Conservation (phyloP, 1,140 invertebrate genomes). For the Apis florea region DNA sequence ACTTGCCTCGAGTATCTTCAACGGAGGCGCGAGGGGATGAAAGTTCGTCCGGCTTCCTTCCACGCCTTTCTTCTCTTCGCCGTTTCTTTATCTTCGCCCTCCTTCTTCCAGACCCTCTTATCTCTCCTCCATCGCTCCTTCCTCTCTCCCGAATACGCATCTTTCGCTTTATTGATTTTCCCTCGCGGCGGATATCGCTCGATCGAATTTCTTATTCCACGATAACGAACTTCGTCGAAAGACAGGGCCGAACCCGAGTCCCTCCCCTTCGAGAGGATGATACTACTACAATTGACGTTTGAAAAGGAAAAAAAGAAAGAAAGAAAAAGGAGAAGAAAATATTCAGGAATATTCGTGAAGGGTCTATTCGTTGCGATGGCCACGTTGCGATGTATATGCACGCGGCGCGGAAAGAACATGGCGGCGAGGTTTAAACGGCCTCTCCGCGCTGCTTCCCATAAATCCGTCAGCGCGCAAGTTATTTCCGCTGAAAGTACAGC, state of each 20-base stretch:
- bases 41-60: conserved; percentile 62
- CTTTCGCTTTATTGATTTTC: conserved; percentile 40
- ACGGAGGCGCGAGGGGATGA: conserved; percentile 47
- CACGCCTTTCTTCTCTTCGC: conserved; percentile 28
- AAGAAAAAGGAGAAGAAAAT: too few relatives aligned
- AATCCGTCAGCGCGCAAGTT: conserved; percentile 41
- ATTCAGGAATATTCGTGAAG: neutral
- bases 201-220: too few relatives aligned
- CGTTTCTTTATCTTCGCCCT: conserved; percentile 58
- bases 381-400: neutral
- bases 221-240: too few relatives aligned
- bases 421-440: conserved; percentile 12
- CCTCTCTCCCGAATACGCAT: neutral
- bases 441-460: conserved; percentile 2
- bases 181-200: neutral
- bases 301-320: too few relatives aligned
- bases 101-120: conserved; percentile 21
- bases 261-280: too few relatives aligned
- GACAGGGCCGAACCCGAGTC: too few relatives aligned
- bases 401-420: neutral
- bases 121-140: neutral
- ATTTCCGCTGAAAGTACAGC: conserved; percentile 19
- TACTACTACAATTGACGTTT: too few relatives aligned
- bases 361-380: too few relatives aligned
- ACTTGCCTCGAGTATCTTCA: conserved; percentile 63